phyloP scores from a whole-genome alignment of 2,113 vertebrate species.

The Heteronetta atricapilla region DNA sequence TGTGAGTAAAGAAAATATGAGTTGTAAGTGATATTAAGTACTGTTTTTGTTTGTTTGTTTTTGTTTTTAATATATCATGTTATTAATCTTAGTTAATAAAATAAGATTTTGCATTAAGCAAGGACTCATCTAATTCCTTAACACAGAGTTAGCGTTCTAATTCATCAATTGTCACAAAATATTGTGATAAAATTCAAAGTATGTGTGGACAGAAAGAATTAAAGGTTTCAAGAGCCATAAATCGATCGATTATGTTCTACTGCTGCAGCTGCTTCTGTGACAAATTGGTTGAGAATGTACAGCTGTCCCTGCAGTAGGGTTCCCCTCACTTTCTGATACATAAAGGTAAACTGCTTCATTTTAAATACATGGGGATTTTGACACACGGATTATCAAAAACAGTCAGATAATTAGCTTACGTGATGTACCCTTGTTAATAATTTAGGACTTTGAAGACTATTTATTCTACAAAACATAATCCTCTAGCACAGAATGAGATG shows the following conservation, averaged over 20 bases:
- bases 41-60: not conserved
- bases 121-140: not conserved
- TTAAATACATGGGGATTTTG: not conserved
- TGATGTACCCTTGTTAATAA: not conserved
- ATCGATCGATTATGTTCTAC: not conserved
- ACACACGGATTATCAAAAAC: not conserved
- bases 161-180: not conserved
- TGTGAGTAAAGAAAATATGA: not conserved
- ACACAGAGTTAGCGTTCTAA: not conserved
- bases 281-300: not conserved
- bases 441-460: not conserved
- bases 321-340: not conserved
- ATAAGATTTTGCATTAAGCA: not conserved
- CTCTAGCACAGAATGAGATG: not conserved
- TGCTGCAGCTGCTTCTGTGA: not conserved
- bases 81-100: not conserved
- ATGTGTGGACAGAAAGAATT: not conserved
- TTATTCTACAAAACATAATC: not conserved
- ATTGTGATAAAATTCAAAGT: not conserved
- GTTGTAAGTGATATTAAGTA: not conserved
- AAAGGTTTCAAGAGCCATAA: not conserved
- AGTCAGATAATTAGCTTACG: not conserved
- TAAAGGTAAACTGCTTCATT: not conserved
- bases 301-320: not conserved
- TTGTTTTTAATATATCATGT: not conserved